A percentile compares a stretch with the other conserved stretches of the same genome.
phyloP scores from a whole-genome alignment of 2,113 vertebrate species.

The Pseudonaja textilis region DNA sequence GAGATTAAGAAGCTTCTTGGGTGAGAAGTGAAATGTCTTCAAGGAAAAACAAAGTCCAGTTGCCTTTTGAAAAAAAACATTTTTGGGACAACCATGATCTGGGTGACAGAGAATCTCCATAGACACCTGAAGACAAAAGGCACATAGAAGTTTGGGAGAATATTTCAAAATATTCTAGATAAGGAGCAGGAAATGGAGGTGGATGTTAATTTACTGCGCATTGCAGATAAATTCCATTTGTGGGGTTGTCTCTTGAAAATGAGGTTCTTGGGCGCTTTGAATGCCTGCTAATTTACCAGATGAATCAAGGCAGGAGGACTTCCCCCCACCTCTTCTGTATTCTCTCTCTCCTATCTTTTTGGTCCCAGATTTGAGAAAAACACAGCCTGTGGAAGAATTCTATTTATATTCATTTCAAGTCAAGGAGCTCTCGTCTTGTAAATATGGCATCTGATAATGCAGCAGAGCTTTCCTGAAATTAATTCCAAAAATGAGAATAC shows the following conservation, averaged over 20 bases:
- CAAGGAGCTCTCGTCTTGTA: background rate
- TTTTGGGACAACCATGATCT: background rate
- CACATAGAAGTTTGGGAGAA: background rate
- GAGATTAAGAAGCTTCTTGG: no score
- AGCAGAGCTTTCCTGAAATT: background rate
- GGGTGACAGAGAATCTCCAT: background rate
- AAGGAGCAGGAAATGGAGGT: background rate
- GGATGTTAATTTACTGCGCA: background rate
- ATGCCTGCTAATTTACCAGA: background rate
- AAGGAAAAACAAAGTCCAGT: background rate
- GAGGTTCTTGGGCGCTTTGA: no score
- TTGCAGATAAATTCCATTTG: background rate
- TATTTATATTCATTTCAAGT: background rate
- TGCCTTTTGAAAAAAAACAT: background rate
- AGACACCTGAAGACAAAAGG: background rate
- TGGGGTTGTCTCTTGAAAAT: background rate
- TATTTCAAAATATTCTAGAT: background rate
- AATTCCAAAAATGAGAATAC: background rate
- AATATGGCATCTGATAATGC: background rate
- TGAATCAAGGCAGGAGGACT: background rate
- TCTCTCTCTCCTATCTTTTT: background rate
- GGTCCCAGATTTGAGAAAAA: background rate
- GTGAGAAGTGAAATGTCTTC: background rate
- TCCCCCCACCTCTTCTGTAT: background rate
- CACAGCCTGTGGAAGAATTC: background rate